These are phyloP conservation scores for Epistrophe grossulariae DNA, from an alignment of 2,888 invertebrate species.

Conservation along the genomic window DNA sequence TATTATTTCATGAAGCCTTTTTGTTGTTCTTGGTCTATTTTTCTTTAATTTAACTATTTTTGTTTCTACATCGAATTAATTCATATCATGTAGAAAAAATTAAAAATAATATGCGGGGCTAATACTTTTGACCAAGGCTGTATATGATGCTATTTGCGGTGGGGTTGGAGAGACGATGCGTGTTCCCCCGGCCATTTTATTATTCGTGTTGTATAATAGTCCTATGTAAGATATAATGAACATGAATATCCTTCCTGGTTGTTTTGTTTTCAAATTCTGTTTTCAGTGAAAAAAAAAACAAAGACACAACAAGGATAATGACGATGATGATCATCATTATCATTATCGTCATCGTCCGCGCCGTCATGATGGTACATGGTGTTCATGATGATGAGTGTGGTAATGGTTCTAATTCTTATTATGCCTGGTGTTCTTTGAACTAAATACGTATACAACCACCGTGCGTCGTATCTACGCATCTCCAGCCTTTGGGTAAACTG, in stretches of 20 bases:
- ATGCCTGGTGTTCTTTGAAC: slow-evolving; percentile 38
- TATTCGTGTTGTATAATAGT: not conserved
- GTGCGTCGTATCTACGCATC: slow-evolving; percentile 32
- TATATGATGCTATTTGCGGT: not conserved
- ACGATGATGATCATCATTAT: not conserved
- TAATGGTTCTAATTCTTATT: slow-evolving; percentile 62
- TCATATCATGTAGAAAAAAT: no score
- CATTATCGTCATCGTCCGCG: not conserved
- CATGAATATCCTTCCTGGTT: slow-evolving; percentile 58
- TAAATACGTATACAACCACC: not conserved
- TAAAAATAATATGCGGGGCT: no score
- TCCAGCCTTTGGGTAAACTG: slow-evolving; percentile 62
- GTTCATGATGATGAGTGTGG: slow-evolving; percentile 45
- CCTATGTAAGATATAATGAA: slow-evolving; percentile 50
- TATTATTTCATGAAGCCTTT: no score
- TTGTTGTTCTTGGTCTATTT: no score
- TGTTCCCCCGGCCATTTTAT: not conserved
- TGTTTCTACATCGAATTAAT: no score
- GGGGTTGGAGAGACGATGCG: not conserved
- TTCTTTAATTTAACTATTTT: no score
- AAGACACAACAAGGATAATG: slow-evolving; percentile 23
- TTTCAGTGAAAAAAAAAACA: slow-evolving; percentile 4
- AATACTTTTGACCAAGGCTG: slow-evolving; percentile 5
- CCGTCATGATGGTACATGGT: not conserved
- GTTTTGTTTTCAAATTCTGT: slow-evolving; percentile 56